Evolutionary conservation across 2,888 invertebrate species (phyloP), one percentile per base, ranked within the genome.

Genomic region (Drosophila anceps): DNA sequence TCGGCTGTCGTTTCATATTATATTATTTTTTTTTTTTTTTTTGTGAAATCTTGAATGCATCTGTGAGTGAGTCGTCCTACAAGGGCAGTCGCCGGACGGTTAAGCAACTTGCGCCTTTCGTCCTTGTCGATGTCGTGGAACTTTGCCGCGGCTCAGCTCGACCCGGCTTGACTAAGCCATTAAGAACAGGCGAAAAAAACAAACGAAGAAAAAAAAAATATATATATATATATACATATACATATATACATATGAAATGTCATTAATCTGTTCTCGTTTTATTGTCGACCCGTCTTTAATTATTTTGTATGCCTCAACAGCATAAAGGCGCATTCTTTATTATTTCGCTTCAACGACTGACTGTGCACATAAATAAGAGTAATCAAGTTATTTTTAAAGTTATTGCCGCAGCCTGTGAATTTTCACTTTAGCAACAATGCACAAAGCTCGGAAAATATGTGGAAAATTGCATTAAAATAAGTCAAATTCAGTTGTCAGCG

Each of bases 31-130:
- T 44, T 12, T 41, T 41, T n/a, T n/a, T n/a, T 18, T 44, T 46
- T 15, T 31, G 31, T 6, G 20, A 50, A 18, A 13, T 50, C 50
- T 50, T n/a, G 35, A 35, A 13, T 35, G n/a, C 55, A 31, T 5
- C 15, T 12, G 54, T n/a, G 54, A 27, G 1, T 71, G 57, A 29
- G 31, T 50, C 15, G 31, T 50, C 15, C 64, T 29, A 55, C 77
- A 76, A 81, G 76, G 76, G 50, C 81, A 53, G 12, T 12, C 6
- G 31, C 50, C 20, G 48, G 29, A 24, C 68, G 76, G 76, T 76
- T 61, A 76, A 76, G 57, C 69, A 80, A 80, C 76, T 76, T 70
- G 59, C 53, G 76, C 55, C 51, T 67, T 44, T 70, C 75, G 79
- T 82, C 79, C 79, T 79, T 82, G 82, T 61, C 35, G 39, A 50